phyloP scores from a whole-genome alignment of 2,888 invertebrate species.

The Mechanitis messenoides region DNA sequence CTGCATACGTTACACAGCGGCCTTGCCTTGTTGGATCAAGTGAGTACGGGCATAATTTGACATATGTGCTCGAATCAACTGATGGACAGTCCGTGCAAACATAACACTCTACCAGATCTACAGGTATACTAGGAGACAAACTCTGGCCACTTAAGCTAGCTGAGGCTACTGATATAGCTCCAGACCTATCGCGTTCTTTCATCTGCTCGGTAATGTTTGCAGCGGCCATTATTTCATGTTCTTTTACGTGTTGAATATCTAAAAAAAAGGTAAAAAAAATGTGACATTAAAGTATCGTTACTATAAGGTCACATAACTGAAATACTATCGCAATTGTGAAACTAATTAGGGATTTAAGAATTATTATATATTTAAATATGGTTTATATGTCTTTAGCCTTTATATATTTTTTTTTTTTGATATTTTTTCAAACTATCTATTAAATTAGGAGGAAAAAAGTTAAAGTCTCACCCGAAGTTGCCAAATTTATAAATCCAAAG shows the following conservation, averaged over 20 bases:
- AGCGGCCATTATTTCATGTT: constrained; percentile 3
- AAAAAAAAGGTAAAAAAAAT: background rate
- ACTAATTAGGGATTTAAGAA: too few species aligned
- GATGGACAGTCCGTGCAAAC: constrained; percentile 50
- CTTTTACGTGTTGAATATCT: constrained; percentile 6
- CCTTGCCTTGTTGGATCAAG: constrained; percentile 37
- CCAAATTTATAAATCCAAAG: constrained; percentile 24
- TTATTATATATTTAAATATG: background rate
- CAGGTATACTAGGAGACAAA: background rate
- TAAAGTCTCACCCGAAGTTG: constrained; percentile 22
- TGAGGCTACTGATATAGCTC: constrained; percentile 9
- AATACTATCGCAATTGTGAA: too few species aligned
- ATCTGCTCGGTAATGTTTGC: constrained; percentile 2
- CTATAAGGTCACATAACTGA: background rate
- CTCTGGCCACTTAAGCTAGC: background rate
- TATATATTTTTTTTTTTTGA: too few species aligned
- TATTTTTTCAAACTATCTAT: too few species aligned
- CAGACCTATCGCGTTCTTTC: constrained; percentile 4
- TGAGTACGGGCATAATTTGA: constrained; percentile 44
- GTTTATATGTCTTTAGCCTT: too few species aligned
- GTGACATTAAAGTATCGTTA: background rate
- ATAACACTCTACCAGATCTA: constrained; percentile 41
- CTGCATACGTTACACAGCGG: constrained; percentile 52
- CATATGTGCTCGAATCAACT: constrained; percentile 36
- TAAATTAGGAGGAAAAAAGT: background rate